Evolutionary conservation across 2,888 invertebrate species (phyloP), one percentile per base, ranked within the genome.

Genomic region (Ochropleura leucogaster): DNA sequence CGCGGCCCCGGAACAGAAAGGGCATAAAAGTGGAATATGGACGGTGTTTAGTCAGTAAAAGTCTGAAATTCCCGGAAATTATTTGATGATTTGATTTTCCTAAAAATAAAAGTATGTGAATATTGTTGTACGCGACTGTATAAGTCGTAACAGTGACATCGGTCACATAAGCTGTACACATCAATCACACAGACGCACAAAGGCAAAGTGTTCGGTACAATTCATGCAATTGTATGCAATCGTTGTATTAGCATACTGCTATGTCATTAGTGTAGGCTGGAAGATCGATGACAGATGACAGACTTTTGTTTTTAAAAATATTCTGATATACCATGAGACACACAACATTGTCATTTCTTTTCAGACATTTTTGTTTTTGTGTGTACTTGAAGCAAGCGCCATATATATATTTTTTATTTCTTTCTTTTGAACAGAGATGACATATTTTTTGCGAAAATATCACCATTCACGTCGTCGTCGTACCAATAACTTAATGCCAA

Each of bases 181-280:
- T 85, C 74, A 74, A 82, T 83, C 82, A 85, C 30, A 72, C 67
- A 71, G 46, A 20, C 49, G 42, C 69, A 76, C 75, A 67, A 72
- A 84, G 46, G 46, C 49, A 40, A 74, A 53, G 60, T 62, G 65
- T 82, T 72, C 42, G 10, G 40, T 72, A 71, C 80, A 84, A 80
- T 70, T 84, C 73, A 53, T 75, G 76, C 82, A 84, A 80, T 70
- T 81, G 82, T 82, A 84, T 84, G 77, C 85, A 76, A 72, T 67
- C 30, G 40, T 46, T 5, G 53, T 59, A 85, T 85, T 80, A 78
- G 9, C 87, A 87, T 87, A 83, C 12, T 20, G 63, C 74, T 49
- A 47, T 65, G 55, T 84, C 87, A 84, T 77, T 68, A 60, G 73
- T 60, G 75, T 73, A 80, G 80, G 57, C 57, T 46, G 57, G 49